Conservation (phyloP, 2,888 invertebrate genomes). For the Linnaemya tessellans region DNA sequence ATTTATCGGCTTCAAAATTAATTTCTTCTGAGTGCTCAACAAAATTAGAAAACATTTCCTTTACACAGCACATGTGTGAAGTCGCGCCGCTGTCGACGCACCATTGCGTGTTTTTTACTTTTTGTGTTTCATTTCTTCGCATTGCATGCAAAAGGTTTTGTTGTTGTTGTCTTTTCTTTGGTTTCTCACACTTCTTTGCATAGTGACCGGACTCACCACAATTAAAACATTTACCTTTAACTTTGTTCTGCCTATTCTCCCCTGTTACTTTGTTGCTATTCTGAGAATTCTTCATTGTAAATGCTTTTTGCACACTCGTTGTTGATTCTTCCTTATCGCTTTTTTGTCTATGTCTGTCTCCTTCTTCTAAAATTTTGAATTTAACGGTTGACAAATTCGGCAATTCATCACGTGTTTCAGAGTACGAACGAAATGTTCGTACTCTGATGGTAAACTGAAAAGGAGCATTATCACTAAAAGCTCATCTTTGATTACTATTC, state of each 20-base stretch:
- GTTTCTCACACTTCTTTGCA: too few species aligned
- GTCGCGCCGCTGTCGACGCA: constrained; percentile 41
- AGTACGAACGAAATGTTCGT: constrained; percentile 63
- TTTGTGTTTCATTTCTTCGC: too few species aligned
- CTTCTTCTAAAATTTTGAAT: constrained; percentile 56
- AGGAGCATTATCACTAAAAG: constrained; percentile 41
- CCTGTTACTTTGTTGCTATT: too few species aligned
- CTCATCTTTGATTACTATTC: neutral
- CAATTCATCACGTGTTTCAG: constrained; percentile 60
- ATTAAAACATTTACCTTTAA: too few species aligned
- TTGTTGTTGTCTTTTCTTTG: too few species aligned
- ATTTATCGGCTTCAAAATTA: constrained; percentile 28
- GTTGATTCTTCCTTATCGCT: neutral
- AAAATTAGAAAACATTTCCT: constrained; percentile 33
- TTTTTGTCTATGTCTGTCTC: constrained; percentile 36
- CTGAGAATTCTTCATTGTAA: constrained; percentile 10
- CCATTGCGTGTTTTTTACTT: neutral
- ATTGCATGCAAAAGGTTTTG: too few species aligned
- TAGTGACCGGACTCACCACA: too few species aligned
- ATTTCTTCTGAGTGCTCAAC: constrained; percentile 1
- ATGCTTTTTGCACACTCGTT: constrained; percentile 33
- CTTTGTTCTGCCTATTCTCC: too few species aligned
- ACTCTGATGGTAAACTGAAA: constrained; percentile 56
- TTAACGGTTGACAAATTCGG: constrained; percentile 40
- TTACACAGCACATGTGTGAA: constrained; percentile 37